phyloP scores from a whole-genome alignment of 2,888 invertebrate genomes.

The Drosophila anomelani region DNA sequence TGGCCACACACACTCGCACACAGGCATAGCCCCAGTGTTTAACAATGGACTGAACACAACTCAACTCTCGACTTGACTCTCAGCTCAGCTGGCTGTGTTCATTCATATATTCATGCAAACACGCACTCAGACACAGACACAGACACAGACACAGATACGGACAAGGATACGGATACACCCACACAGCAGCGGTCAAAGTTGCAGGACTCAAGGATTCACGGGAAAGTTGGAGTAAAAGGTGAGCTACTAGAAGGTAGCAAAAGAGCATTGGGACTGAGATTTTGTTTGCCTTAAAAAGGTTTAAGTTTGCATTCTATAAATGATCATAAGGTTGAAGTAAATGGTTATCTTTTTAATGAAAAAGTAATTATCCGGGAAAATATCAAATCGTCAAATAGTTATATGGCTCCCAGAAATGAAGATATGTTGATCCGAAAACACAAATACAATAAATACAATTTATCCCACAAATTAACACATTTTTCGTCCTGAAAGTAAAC shows the following conservation, averaged over 20 bases:
- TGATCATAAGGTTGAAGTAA: no score
- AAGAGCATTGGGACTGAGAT: no score
- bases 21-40: constrained; percentile 20
- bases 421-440: no score
- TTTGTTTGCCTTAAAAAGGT: no score
- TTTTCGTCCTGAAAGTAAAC: neutral
- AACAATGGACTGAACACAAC: constrained; percentile 44
- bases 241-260: neutral
- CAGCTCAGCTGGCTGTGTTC: constrained; percentile 62
- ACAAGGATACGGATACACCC: constrained; percentile 5
- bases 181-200: constrained; percentile 16
- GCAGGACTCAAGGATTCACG: constrained; percentile 1
- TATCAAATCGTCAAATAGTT: no score
- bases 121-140: constrained; percentile 27
- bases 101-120: constrained; percentile 70
- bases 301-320: no score
- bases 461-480: no score
- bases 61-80: constrained; percentile 28
- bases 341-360: no score
- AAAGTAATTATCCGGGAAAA: no score
- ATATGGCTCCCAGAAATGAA: no score
- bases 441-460: no score
- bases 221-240: no score
- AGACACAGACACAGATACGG: neutral
- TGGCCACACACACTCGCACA: constrained; percentile 19